phyloP scores from a whole-genome alignment of 2,888 invertebrate species.

The Blastobasis adustella region DNA sequence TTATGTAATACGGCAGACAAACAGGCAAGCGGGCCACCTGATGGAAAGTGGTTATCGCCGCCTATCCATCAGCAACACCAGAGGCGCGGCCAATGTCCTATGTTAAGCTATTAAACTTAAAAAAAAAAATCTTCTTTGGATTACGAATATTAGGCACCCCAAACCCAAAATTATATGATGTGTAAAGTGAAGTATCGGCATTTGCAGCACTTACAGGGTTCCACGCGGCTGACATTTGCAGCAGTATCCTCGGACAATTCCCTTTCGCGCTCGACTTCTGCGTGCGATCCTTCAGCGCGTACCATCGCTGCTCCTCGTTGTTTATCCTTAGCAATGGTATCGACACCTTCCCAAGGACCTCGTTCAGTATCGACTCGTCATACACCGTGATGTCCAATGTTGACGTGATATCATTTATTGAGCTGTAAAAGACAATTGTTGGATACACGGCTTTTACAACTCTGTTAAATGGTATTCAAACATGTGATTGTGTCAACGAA shows the following conservation, averaged over 20 bases:
- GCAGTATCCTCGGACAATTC: slow-evolving; percentile 51
- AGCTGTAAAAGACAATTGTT: slow-evolving; percentile 31
- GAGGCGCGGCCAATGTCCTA: too few species aligned
- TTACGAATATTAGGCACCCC: too few species aligned
- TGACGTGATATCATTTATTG: slow-evolving; percentile 56
- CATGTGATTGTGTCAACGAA: too few species aligned
- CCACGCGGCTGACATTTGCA: slow-evolving; percentile 63
- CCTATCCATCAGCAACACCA: too few species aligned
- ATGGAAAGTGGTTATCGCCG: too few species aligned
- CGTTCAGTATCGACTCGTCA: slow-evolving; percentile 53
- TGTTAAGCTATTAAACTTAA: too few species aligned
- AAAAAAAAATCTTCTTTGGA: too few species aligned
- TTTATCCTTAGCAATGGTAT: slow-evolving; percentile 55
- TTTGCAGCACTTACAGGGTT: slow-evolving; percentile 47
- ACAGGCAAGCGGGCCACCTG: too few species aligned
- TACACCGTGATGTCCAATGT: slow-evolving; percentile 54
- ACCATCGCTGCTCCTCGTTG: slow-evolving; percentile 61
- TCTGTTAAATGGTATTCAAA: too few species aligned
- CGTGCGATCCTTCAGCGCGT: slow-evolving; percentile 51
- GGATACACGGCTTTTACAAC: too few species aligned
- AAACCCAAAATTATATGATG: too few species aligned
- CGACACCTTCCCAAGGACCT: slow-evolving; percentile 53
- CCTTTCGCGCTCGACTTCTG: slow-evolving; percentile 49
- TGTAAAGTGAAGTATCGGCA: not conserved
- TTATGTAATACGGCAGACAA: too few species aligned